A percentile compares a stretch with the other conserved stretches of the same genome.
phyloP scores from a whole-genome alignment of 2,888 invertebrate species.

The Athalia circularis region DNA sequence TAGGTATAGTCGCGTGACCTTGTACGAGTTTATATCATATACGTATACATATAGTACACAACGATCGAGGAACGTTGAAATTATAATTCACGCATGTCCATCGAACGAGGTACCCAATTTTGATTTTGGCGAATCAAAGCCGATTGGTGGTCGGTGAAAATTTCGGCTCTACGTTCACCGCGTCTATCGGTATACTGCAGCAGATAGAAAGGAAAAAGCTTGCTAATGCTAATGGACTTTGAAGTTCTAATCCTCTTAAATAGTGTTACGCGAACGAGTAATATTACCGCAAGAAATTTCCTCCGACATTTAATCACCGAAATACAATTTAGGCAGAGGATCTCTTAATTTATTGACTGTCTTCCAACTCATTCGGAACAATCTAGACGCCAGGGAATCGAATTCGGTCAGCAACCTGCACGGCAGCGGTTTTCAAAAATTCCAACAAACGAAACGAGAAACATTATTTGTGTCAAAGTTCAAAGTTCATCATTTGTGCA shows the following conservation, averaged over 20 bases:
- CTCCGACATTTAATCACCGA: background rate
- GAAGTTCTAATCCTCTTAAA: slow-evolving; percentile 43
- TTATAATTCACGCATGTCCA: background rate
- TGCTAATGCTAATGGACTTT: slow-evolving; percentile 38
- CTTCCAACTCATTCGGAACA: background rate
- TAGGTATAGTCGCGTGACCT: no score
- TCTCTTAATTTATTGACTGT: slow-evolving; percentile 20
- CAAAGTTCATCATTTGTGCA: no score
- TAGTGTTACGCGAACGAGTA: slow-evolving; percentile 10
- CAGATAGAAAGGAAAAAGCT: background rate
- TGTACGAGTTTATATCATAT: no score
- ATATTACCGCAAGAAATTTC: slow-evolving; percentile 38
- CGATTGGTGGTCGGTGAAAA: slow-evolving; percentile 22
- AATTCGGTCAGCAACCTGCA: background rate
- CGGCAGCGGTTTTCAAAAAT: background rate
- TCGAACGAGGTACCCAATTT: background rate
- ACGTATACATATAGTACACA: no score
- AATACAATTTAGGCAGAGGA: background rate
- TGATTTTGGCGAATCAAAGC: background rate
- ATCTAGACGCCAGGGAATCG: no score
- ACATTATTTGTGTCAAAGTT: no score
- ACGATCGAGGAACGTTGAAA: no score
- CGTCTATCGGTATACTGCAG: background rate
- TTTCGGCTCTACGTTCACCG: slow-evolving; percentile 16
- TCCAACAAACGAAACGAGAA: no score